phyloP scores from a whole-genome alignment of 2,797 vertebrate species.

The Semaprochilodus insignis region DNA sequence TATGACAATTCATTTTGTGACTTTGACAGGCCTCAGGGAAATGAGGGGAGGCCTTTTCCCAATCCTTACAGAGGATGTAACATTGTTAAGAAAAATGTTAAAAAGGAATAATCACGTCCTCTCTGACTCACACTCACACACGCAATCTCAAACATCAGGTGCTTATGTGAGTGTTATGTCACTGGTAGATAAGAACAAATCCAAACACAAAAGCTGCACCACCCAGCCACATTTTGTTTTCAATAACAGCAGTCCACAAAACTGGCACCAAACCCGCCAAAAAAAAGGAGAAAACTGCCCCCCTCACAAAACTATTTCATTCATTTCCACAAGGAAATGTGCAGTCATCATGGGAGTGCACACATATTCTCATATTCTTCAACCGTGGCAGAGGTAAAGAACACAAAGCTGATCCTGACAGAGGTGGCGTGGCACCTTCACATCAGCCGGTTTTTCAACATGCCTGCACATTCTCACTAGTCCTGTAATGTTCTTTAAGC shows the following conservation, averaged over 20 bases:
- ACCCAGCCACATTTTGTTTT: neutral
- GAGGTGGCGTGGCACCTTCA: neutral
- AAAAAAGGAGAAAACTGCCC: neutral
- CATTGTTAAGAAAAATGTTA: neutral
- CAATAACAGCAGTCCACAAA: slow-evolving; percentile 19
- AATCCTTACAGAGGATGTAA: neutral
- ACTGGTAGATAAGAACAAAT: slow-evolving; percentile 13
- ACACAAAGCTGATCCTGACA: neutral
- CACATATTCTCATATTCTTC: slow-evolving; percentile 9
- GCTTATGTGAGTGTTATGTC: neutral
- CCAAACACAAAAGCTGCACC: slow-evolving; percentile 6
- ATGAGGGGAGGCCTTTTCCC: neutral
- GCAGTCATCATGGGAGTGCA: neutral
- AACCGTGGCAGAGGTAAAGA: neutral
- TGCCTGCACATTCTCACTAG: slow-evolving; percentile 15
- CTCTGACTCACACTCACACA: neutral
- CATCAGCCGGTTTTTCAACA: slow-evolving; percentile 55
- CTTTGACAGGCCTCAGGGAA: too few relatives aligned
- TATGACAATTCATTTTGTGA: too few relatives aligned
- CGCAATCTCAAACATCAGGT: neutral
- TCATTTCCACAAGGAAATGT: slow-evolving; percentile 40
- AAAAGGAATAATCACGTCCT: neutral
- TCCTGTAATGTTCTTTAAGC: neutral
- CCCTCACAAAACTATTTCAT: slow-evolving; percentile 36
- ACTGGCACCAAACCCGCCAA: neutral